Conservation (phyloP, 2,888 invertebrate species). For the Diabrotica balteata region DNA sequence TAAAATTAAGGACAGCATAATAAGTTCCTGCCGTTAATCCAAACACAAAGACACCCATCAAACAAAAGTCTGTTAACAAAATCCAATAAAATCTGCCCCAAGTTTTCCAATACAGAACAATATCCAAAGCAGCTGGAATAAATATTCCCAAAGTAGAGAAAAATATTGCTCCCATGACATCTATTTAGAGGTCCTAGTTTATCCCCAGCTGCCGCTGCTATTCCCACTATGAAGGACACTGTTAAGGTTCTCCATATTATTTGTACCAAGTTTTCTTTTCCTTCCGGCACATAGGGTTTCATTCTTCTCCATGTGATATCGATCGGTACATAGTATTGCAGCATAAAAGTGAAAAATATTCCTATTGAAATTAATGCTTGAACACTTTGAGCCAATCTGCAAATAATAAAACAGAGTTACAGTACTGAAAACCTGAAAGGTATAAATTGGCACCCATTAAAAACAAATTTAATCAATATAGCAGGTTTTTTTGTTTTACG, state of each 20-base stretch:
- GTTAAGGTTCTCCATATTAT: conserved; percentile 63
- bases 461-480: too few species aligned
- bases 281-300: conserved; percentile 59
- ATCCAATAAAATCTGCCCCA: conserved; percentile 72
- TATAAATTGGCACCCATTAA: too few species aligned
- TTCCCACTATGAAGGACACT: conserved; percentile 66
- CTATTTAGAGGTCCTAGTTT: conserved; percentile 86
- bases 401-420: conserved; percentile 10
- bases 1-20: conserved; percentile 50
- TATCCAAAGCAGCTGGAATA: conserved; percentile 77
- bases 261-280: conserved; percentile 64
- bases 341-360: conserved; percentile 89
- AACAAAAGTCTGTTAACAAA: conserved; percentile 70
- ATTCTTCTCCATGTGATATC: conserved; percentile 87
- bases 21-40: conserved; percentile 73
- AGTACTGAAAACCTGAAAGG: too few species aligned
- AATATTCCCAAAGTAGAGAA: conserved; percentile 74
- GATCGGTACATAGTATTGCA: conserved; percentile 94
- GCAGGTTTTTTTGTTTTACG: too few species aligned
- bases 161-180: conserved; percentile 82
- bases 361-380: conserved; percentile 86
- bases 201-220: conserved; percentile 71
- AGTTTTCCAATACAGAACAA: conserved; percentile 73
- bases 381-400: conserved; percentile 77
- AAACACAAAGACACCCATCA: conserved; percentile 69